Percentiles rank a stretch among this genome's conserved stretches.
phyloP scores from a whole-genome alignment of 2,888 invertebrate genomes.

The Heteromyza rotundicornis region DNA sequence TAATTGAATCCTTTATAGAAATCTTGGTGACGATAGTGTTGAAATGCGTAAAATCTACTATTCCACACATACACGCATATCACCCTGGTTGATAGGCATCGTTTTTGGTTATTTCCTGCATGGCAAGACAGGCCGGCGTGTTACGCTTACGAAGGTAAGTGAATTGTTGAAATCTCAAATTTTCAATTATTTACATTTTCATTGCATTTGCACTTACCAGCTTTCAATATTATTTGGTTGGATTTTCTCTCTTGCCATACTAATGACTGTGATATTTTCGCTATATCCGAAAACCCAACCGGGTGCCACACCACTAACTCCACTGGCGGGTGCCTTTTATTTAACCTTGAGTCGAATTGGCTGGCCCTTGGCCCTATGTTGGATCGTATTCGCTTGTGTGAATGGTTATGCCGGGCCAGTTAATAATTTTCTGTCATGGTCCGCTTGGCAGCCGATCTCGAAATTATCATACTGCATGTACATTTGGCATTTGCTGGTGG shows the following conservation, averaged over 20 bases:
- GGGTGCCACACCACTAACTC: conserved; percentile 28
- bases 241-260: conserved; percentile 35
- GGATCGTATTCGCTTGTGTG: conserved; percentile 52
- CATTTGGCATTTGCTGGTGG: conserved; percentile 45
- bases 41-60: conserved; percentile 41
- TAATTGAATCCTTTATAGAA: conserved; percentile 29
- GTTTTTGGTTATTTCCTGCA: conserved; percentile 50
- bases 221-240: no score
- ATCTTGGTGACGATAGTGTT: conserved; percentile 19
- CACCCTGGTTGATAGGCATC: conserved; percentile 50
- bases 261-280: conserved; percentile 42
- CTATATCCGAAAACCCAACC: conserved; percentile 36
- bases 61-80: conserved; percentile 45
- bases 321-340: conserved; percentile 44
- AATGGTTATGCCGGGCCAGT: conserved; percentile 48
- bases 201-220: no score
- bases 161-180: no score
- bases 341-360: conserved; percentile 46
- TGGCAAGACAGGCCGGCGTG: conserved; percentile 32
- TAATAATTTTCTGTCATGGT: conserved; percentile 46
- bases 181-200: no score
- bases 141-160: conserved; percentile 33
- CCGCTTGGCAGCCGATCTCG: conserved; percentile 50
- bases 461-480: conserved; percentile 50
- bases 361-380: conserved; percentile 50